phyloP scores from a whole-genome alignment of 2,113 vertebrate genomes.

The Helogale parvula region DNA sequence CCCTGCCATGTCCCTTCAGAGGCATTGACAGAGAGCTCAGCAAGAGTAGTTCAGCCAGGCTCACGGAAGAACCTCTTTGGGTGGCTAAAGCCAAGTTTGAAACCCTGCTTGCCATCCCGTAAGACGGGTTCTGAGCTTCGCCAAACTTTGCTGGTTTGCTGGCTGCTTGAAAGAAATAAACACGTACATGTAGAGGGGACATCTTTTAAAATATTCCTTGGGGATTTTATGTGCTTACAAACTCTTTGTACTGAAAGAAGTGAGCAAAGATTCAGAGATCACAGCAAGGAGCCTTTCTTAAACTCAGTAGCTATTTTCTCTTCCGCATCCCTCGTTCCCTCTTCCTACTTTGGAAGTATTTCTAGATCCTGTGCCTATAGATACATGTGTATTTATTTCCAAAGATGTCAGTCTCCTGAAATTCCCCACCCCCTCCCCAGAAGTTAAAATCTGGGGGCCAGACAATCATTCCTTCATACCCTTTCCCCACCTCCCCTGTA shows the following conservation, averaged over 20 bases:
- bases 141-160: not conserved
- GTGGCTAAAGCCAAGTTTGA: not conserved
- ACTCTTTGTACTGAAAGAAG: not conserved
- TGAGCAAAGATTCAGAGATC: not conserved
- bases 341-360: not conserved
- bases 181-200: not conserved
- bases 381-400: not conserved
- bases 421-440: not conserved
- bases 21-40: fast-evolving
- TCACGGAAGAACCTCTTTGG: not conserved
- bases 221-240: not conserved
- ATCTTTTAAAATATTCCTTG: not conserved
- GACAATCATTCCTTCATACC: not conserved
- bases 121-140: not conserved
- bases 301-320: not conserved
- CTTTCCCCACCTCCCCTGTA: not conserved
- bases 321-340: not conserved
- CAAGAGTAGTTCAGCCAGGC: not conserved
- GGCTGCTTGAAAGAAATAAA: not conserved
- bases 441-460: not conserved
- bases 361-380: not conserved
- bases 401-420: not conserved
- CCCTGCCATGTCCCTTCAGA: not conserved
- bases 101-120: not conserved
- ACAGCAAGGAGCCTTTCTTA: not conserved